A percentile compares a stretch with the other conserved stretches of the same genome.
These are phyloP conservation scores for Pemphredon lugubris DNA, from an alignment of 2,888 invertebrate species.

Conservation along the genomic window DNA sequence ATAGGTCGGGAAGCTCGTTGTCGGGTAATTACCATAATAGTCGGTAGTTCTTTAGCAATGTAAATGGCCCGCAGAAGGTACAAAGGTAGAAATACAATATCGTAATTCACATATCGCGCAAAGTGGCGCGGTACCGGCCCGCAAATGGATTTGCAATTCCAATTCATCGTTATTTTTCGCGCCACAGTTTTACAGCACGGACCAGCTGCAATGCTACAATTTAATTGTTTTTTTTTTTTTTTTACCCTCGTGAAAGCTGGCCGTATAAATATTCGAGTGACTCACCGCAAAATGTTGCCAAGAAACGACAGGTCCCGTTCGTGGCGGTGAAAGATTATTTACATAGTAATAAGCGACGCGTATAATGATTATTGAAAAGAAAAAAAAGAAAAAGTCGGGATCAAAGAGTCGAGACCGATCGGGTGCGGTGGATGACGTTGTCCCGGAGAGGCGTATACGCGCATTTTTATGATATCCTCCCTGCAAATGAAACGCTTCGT, in stretches of 20 bases:
- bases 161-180: conserved; percentile 47
- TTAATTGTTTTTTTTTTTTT: conserved; percentile 26
- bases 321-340: conserved; percentile 7
- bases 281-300: conserved; percentile 9
- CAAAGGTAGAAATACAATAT: neutral
- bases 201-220: conserved; percentile 31
- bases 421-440: conserved; percentile 12
- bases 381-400: too few species aligned
- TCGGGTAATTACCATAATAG: too few species aligned
- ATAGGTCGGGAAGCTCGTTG: too few species aligned
- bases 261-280: conserved; percentile 19
- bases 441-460: conserved; percentile 26
- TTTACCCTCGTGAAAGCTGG: conserved; percentile 1
- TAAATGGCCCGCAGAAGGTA: neutral
- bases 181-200: conserved; percentile 31
- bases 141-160: conserved; percentile 47
- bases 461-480: conserved; percentile 40
- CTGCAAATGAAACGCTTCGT: conserved; percentile 50
- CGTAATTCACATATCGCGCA: conserved; percentile 5
- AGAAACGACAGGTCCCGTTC: conserved; percentile 1
- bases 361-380: conserved; percentile 31
- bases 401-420: conserved; percentile 31
- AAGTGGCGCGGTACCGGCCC: neutral
- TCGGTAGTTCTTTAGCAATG: too few species aligned
- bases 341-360: conserved; percentile 27